These are phyloP conservation scores for Scortum barcoo DNA, from an alignment of 2,113 vertebrate genomes.

Conservation along the genomic window DNA sequence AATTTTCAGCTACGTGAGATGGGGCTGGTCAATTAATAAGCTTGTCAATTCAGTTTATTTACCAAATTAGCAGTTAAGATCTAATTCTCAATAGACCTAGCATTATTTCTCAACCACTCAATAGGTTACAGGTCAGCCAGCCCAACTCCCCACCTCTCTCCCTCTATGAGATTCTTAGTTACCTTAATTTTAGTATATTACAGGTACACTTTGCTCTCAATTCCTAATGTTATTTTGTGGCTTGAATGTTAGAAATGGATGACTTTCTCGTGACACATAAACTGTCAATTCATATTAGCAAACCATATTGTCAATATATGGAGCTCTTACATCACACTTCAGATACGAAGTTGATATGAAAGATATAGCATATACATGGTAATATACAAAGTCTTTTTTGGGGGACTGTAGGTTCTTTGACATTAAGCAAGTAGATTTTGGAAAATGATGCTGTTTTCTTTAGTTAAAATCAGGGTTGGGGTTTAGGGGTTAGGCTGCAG, in stretches of 20 bases:
- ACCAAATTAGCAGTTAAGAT: conserved; percentile 46
- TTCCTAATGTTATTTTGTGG: conserved; percentile 60
- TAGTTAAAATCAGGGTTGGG: conserved; percentile 52
- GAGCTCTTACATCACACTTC: conserved; percentile 57
- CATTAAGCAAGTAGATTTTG: conserved; percentile 19
- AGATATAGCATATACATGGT: conserved; percentile 17
- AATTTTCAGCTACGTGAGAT: conserved; percentile 35
- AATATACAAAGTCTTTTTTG: conserved; percentile 17
- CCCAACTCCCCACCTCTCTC: conserved; percentile 71
- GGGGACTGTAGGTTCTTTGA: conserved; percentile 23
- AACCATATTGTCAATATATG: conserved; percentile 65
- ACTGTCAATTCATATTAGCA: conserved; percentile 52
- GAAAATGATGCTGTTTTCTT: conserved; percentile 27
- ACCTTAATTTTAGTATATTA: conserved; percentile 46
- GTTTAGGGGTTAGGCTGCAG: conserved; percentile 62
- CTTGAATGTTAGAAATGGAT: conserved; percentile 73
- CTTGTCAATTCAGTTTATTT: conserved; percentile 18
- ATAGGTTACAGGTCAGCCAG: conserved; percentile 58
- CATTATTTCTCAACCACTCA: conserved; percentile 31
- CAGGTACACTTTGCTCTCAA: conserved; percentile 27
- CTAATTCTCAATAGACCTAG: conserved; percentile 36
- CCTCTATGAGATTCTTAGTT: conserved; percentile 49
- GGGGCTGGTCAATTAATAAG: conserved; percentile 46
- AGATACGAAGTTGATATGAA: conserved; percentile 34
- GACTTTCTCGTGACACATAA: conserved; percentile 62